Evolutionary conservation across 2,888 invertebrate species (phyloP).

Genomic region (Dysmachus trigonus): DNA sequence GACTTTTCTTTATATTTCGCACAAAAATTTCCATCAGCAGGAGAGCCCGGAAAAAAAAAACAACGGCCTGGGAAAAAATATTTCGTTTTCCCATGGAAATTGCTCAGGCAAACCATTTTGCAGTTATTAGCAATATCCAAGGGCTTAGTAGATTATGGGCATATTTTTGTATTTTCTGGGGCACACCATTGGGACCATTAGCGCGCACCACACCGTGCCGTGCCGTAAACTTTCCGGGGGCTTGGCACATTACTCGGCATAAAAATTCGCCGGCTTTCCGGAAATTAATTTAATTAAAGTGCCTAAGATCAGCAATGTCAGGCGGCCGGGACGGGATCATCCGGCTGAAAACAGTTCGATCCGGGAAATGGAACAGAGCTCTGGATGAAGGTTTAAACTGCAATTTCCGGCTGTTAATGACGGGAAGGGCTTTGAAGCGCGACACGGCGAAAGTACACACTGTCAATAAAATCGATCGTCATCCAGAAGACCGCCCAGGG

Average conservation of each 20-base stretch:
- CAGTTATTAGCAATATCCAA: neutral
- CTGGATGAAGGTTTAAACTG: neutral
- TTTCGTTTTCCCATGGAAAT: neutral
- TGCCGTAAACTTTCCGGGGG: neutral
- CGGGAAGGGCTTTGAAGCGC: slow-evolving; percentile 15
- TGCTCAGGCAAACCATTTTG: neutral
- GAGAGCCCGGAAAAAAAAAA: neutral
- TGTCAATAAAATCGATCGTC: neutral
- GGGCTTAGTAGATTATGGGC: neutral
- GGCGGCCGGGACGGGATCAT: neutral
- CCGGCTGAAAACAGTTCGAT: neutral
- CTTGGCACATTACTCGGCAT: neutral
- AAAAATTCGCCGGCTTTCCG: neutral
- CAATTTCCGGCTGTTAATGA: slow-evolving; percentile 32
- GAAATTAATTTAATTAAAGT: slow-evolving; percentile 29
- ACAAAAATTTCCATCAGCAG: neutral
- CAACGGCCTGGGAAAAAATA: neutral
- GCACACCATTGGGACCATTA: neutral
- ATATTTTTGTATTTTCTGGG: neutral
- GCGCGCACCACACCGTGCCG: neutral
- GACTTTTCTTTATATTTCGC: neutral
- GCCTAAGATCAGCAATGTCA: neutral
- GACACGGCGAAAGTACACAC: neutral
- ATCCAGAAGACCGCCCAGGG: neutral
- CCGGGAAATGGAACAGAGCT: neutral